Base-by-base conservation (phyloP, 2,797 vertebrate species). In the Hypotaenidia okinawae region DNA sequence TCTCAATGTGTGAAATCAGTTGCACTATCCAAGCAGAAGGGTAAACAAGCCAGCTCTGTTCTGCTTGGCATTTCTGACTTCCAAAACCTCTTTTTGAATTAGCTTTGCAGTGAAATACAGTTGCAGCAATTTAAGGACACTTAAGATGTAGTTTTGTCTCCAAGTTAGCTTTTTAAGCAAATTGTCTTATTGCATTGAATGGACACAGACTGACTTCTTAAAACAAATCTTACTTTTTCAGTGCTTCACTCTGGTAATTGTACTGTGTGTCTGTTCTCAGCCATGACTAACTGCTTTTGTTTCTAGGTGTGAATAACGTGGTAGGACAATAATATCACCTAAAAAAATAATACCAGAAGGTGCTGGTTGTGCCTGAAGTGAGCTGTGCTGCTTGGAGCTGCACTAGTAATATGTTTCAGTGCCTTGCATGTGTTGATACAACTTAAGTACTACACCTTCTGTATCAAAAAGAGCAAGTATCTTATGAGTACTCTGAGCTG, bases 241-340 rank as follows among this genome's bases (percentile, higher is more conserved):
- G 67, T 78, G 74, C 63, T 87, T 74, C 41, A 23, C 72, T 89
- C 54, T 62, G 67, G 11, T 95, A 86, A 85, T 94, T 93, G 83
- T 49, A 10, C 41, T 28, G 37, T 62, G 27, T 73, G 45, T 75
- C 83, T 86, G 1, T 87, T 90, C 73, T 93, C 43, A 76, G 68
- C 62, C n/a, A 12, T 59, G 93, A 91, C 47, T 79, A 66, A 67
- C 54, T 86, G 24, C 90, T 78, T 74, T 59, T 67, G 69, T 69
- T 79, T 73, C 67, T 79, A 47, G 13, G 28, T 90, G 86, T 86
- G 92, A 90, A 49, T 92, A 64, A 91, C 28, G 22, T 61, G 67
- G 78, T 79, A 17, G 61, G 67, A 63, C 55, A 91, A 33, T 54
- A 37, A 61, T 66, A 57, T 70, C 37, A 6, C 30, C 61, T 88